Percentiles rank a stretch among this genome's conserved stretches.
Evolutionary conservation across 92 coral and sea anemone species (phyloP).

Genomic region (Phymanthus crucifer): DNA sequence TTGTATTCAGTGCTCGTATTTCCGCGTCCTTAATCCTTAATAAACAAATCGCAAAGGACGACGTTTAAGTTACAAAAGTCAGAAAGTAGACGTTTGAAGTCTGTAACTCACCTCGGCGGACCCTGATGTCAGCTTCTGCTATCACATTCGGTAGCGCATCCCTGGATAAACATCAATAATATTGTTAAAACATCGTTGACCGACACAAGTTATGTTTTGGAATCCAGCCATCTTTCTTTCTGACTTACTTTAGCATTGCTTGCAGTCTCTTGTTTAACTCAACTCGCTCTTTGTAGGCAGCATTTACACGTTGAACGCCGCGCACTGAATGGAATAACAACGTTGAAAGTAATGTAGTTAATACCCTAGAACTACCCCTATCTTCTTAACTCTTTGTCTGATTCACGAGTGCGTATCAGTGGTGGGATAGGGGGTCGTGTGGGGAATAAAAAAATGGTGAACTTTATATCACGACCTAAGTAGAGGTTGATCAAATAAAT

Average conservation of each 20-base stretch:
- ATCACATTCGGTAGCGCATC: constrained; percentile 68
- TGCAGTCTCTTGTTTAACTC: constrained; percentile 69
- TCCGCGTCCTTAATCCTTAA: too few species aligned
- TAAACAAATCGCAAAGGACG: too few species aligned
- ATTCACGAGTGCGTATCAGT: too few species aligned
- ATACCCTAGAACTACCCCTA: too few species aligned
- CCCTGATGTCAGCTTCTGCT: constrained; percentile 72
- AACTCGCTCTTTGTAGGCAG: constrained; percentile 75
- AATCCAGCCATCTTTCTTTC: too few species aligned
- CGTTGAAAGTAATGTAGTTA: background rate
- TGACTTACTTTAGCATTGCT: constrained; percentile 62
- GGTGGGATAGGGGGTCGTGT: too few species aligned
- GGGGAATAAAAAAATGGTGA: too few species aligned
- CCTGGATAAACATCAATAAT: constrained; percentile 12
- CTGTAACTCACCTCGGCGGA: constrained; percentile 53
- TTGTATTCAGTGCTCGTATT: too few species aligned
- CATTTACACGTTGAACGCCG: constrained; percentile 76
- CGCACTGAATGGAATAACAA: constrained; percentile 47
- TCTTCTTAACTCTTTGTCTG: too few species aligned
- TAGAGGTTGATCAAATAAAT: too few species aligned
- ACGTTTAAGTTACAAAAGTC: too few species aligned
- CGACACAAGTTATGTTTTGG: background rate
- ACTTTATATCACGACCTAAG: too few species aligned
- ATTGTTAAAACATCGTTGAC: background rate
- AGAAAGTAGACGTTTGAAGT: background rate